Evolutionary conservation across 2,113 vertebrate species (phyloP).

Genomic region (Centrocercus urophasianus): DNA sequence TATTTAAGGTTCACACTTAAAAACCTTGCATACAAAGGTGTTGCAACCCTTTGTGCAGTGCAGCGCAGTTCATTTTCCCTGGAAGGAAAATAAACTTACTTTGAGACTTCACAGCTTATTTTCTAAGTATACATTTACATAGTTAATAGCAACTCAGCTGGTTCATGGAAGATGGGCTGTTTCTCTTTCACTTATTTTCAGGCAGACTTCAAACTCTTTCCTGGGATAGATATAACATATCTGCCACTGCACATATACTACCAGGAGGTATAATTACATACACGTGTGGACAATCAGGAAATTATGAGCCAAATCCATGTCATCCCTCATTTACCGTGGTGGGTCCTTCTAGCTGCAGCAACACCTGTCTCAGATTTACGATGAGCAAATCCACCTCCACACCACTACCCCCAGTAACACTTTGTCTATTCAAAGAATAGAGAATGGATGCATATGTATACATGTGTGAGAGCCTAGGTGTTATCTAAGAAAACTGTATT

Average conservation of each 20-base stretch:
- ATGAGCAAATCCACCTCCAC: not conserved
- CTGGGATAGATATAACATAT: not conserved
- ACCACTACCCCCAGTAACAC: not conserved
- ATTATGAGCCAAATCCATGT: not conserved
- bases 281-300: not conserved
- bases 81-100: not conserved
- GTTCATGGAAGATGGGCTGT: not conserved
- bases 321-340: not conserved
- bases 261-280: not conserved
- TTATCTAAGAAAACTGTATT: not conserved
- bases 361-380: not conserved
- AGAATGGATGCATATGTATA: not conserved
- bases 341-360: not conserved
- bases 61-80: not conserved
- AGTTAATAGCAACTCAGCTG: not conserved
- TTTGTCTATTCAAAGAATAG: not conserved
- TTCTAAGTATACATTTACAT: not conserved
- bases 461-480: not conserved
- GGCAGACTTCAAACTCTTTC: not conserved
- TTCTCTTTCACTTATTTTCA: not conserved
- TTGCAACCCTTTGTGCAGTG: not conserved
- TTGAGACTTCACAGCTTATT: not conserved
- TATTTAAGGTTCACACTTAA: not conserved
- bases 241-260: not conserved
- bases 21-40: not conserved